These are phyloP conservation scores for Campylomormyrus tamandua DNA, from an alignment of 2,113 vertebrate genomes.

Conservation along the genomic window DNA sequence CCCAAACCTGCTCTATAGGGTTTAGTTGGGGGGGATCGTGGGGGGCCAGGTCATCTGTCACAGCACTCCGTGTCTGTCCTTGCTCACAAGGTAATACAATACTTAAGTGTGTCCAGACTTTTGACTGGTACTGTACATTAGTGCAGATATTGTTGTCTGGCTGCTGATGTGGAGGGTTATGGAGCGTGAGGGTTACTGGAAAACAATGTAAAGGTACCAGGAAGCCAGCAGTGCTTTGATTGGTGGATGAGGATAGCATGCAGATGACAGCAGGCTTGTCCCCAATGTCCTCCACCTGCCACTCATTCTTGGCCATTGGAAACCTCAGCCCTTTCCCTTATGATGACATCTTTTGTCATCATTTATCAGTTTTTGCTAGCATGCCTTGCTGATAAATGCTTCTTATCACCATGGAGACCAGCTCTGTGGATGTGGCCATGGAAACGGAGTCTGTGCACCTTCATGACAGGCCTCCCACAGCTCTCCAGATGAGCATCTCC, in stretches of 20 bases:
- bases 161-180: background rate
- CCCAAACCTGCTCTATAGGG: background rate
- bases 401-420: slow-evolving; percentile 38
- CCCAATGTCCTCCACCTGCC: background rate
- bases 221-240: background rate
- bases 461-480: slow-evolving; percentile 31
- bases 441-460: slow-evolving; percentile 32
- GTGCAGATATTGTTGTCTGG: background rate
- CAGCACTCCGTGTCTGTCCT: background rate
- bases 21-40: background rate
- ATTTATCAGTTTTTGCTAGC: background rate
- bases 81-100: background rate
- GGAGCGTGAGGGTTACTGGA: background rate
- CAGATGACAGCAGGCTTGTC: background rate
- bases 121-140: background rate
- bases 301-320: background rate
- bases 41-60: background rate
- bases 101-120: background rate
- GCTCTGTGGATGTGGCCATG: slow-evolving; percentile 35
- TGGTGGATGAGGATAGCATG: background rate
- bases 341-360: background rate
- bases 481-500: background rate
- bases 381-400: background rate
- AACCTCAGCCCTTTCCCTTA: background rate
- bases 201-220: background rate